Percentiles rank a stretch among this genome's conserved stretches.
phyloP scores from a whole-genome alignment of 2,888 invertebrate species.

The Drosophila birchii region DNA sequence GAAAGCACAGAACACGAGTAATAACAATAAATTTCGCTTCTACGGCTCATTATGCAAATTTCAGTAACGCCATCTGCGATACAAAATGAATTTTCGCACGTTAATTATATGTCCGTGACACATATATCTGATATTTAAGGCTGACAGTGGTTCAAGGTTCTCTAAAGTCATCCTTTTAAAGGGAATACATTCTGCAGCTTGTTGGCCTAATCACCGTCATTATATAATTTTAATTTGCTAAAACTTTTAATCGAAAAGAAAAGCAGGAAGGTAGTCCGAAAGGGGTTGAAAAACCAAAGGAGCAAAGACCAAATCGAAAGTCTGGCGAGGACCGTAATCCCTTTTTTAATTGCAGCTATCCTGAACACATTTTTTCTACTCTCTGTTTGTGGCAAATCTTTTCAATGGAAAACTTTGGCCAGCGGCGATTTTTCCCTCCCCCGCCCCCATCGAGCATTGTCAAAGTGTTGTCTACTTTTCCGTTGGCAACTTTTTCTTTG shows the following conservation, averaged over 20 bases:
- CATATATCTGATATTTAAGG: conserved; percentile 2
- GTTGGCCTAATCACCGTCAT: conserved; percentile 71
- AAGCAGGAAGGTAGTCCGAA: conserved; percentile 42
- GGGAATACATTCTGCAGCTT: conserved; percentile 5
- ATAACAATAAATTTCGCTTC: conserved; percentile 65
- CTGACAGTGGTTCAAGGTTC: not conserved
- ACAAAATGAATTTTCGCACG: conserved; percentile 67
- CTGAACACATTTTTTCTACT: conserved; percentile 43
- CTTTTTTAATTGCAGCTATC: conserved; percentile 77
- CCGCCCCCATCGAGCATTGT: conserved; percentile 55
- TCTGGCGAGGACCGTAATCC: conserved; percentile 65
- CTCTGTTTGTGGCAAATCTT: conserved; percentile 62
- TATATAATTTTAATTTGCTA: conserved; percentile 76
- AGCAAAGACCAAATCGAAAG: conserved; percentile 52
- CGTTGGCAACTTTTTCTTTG: conserved; percentile 61
- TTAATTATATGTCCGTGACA: conserved; percentile 61
- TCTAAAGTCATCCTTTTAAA: conserved; percentile 4
- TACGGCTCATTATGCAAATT: conserved; percentile 66
- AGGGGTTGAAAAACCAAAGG: conserved; percentile 33
- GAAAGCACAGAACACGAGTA: conserved; percentile 39
- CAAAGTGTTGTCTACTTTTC: conserved; percentile 73
- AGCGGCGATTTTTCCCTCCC: conserved; percentile 53
- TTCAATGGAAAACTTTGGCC: conserved; percentile 62
- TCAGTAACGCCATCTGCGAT: conserved; percentile 53
- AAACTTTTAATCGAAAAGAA: conserved; percentile 74